Evolutionary conservation across 2,113 vertebrate genomes (phyloP).

Genomic region (Cyanocitta stelleri): DNA sequence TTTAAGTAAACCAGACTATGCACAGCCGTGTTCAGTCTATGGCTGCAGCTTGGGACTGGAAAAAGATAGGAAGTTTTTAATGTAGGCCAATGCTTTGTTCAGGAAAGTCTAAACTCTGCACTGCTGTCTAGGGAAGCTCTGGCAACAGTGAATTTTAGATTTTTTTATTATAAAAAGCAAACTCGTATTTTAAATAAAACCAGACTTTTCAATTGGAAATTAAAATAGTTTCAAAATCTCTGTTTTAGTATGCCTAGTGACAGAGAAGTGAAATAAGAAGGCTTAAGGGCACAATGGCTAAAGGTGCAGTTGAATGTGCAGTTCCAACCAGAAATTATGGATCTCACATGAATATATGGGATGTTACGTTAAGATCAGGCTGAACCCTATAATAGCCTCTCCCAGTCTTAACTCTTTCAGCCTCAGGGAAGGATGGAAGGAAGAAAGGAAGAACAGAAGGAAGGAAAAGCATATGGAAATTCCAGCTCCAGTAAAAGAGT

Average conservation of each 20-base stretch:
- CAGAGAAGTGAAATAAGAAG: background rate
- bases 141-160: background rate
- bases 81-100: background rate
- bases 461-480: background rate
- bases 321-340: background rate
- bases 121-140: background rate
- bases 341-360: background rate
- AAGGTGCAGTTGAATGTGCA: background rate
- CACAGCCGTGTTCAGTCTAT: background rate
- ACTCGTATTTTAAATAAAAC: background rate
- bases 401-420: background rate
- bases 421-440: background rate
- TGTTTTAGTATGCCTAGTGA: background rate
- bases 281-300: background rate
- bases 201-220: background rate
- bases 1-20: background rate
- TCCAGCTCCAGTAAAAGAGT: background rate
- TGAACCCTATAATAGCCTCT: background rate
- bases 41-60: background rate
- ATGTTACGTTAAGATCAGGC: background rate
- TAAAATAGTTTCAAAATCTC: background rate
- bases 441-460: background rate
- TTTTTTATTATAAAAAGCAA: background rate
- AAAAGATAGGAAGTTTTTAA: background rate
- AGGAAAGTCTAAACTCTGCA: background rate